These are phyloP conservation scores for Rhabdomys dilectus DNA, from an alignment of 2,113 vertebrate genomes.

Conservation along the genomic window DNA sequence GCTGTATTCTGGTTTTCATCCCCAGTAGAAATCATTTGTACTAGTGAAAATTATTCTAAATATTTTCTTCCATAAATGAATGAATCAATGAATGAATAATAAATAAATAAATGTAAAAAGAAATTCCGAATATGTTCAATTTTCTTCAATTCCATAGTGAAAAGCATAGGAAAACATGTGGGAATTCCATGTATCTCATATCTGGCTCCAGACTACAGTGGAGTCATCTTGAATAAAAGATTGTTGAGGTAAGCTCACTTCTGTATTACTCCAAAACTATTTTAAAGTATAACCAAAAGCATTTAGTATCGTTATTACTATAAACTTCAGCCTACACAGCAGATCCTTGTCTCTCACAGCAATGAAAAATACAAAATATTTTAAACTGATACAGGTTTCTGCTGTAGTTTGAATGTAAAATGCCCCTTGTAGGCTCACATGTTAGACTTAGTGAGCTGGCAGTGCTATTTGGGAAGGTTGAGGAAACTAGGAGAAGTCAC, in stretches of 20 bases:
- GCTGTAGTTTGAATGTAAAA: neutral
- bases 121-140: conserved; percentile 4
- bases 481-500: too few relatives aligned
- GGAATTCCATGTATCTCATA: neutral
- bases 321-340: neutral
- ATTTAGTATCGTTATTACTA: conserved; percentile 33
- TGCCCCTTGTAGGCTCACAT: neutral
- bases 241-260: conserved; percentile 31
- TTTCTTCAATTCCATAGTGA: conserved; percentile 45
- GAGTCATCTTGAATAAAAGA: conserved; percentile 34
- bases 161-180: conserved; percentile 14
- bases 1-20: conserved; percentile 39
- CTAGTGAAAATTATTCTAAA: neutral
- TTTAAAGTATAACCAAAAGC: conserved; percentile 49
- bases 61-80: too few relatives aligned
- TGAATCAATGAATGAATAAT: neutral
- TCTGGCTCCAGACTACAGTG: neutral
- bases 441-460: neutral
- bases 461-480: neutral
- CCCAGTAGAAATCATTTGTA: neutral
- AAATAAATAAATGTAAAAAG: neutral
- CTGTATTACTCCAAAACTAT: neutral
- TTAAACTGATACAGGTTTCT: neutral
- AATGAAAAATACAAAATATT: conserved; percentile 33
- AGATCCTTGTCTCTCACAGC: neutral